A percentile compares a stretch with the other conserved stretches of the same genome.
Evolutionary conservation across 2,113 vertebrate genomes (phyloP).

Genomic region (Sula dactylatra): DNA sequence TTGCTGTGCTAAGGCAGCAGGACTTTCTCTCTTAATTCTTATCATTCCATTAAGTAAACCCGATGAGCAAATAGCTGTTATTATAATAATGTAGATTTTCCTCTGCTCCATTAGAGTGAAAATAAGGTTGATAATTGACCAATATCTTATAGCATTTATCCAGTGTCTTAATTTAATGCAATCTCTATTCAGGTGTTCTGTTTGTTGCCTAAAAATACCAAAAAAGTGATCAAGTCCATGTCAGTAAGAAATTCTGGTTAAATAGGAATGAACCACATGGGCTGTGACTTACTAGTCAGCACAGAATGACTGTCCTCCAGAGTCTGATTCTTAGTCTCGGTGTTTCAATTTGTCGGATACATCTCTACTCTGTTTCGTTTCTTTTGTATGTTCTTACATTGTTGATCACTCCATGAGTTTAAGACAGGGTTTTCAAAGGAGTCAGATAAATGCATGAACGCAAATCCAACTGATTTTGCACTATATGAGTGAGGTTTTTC

Average conservation of each 20-base stretch:
- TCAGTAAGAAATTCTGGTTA: neutral
- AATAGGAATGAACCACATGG: neutral
- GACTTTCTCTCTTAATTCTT: constrained; percentile 42
- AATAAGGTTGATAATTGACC: neutral
- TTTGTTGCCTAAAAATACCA: neutral
- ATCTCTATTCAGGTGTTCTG: neutral
- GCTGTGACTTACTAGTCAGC: neutral
- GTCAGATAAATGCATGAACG: neutral
- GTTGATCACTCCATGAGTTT: neutral
- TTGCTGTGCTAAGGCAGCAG: constrained; percentile 36
- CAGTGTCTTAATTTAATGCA: neutral
- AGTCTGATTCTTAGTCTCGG: neutral
- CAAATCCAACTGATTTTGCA: neutral
- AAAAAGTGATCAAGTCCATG: neutral
- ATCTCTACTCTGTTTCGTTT: neutral
- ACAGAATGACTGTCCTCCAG: neutral
- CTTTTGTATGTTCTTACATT: neutral
- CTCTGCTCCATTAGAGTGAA: constrained; percentile 8
- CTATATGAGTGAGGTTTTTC: neutral
- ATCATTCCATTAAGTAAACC: constrained; percentile 33
- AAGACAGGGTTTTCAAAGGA: neutral
- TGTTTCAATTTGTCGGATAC: neutral
- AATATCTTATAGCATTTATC: neutral
- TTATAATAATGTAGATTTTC: neutral
- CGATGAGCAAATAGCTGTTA: neutral